A percentile compares a stretch with the other conserved stretches of the same genome.
Evolutionary conservation across 2,797 vertebrate genomes (phyloP).

Genomic region (Acrossocheilus wenchowensis): DNA sequence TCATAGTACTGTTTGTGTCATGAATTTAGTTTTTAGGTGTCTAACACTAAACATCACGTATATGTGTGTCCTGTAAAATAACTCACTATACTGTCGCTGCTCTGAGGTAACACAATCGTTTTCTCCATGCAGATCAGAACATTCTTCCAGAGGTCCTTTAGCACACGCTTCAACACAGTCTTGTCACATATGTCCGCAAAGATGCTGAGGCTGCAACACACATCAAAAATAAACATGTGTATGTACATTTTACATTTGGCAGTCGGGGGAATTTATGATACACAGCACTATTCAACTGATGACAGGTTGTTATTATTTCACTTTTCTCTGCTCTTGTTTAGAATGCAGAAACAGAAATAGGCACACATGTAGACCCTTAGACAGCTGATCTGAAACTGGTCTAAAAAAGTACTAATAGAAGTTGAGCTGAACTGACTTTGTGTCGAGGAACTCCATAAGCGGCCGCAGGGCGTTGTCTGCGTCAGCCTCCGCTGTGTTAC

Average conservation of each 20-base stretch:
- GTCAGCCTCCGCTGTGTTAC: conserved; percentile 89
- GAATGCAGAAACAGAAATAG: background rate
- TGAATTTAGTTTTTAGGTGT: no score
- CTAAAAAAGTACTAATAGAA: background rate
- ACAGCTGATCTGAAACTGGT: background rate
- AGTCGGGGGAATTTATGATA: background rate
- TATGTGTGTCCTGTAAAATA: no score
- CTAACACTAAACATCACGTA: no score
- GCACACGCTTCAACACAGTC: conserved; percentile 92
- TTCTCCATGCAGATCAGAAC: conserved; percentile 95
- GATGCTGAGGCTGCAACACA: conserved; percentile 84
- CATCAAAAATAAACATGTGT: conserved; percentile 5
- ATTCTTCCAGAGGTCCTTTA: conserved; percentile 95
- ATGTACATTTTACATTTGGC: background rate
- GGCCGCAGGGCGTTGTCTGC: conserved; percentile 89
- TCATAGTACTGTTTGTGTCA: background rate
- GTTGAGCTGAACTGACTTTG: conserved; percentile 83
- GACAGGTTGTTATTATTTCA: conserved; percentile 12
- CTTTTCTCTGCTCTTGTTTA: background rate
- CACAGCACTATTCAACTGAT: background rate
- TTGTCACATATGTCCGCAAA: conserved; percentile 96
- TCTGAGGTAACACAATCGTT: conserved; percentile 90
- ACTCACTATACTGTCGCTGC: conserved; percentile 91
- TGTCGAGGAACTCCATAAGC: conserved; percentile 96
- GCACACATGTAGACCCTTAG: background rate